Evolutionary conservation across 2,797 vertebrate genomes (phyloP).

Genomic region (Catostomus latipinnis): DNA sequence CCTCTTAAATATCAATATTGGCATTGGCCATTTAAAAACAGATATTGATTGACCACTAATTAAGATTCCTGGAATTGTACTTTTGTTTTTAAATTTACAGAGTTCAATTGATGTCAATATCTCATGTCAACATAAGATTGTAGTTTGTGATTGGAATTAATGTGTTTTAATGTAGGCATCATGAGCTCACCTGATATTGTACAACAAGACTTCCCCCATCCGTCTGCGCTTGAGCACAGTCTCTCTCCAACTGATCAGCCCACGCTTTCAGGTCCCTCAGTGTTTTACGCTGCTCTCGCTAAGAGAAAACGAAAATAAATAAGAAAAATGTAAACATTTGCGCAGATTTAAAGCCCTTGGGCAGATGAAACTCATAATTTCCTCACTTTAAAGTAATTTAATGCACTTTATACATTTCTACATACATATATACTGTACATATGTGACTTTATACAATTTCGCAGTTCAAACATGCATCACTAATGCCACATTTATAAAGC

Average conservation of each 20-base stretch:
- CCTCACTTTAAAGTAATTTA: conserved; percentile 27
- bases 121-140: too few species aligned
- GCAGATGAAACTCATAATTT: conserved; percentile 32
- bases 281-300: conserved; percentile 90
- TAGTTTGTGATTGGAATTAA: too few species aligned
- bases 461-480: conserved; percentile 42
- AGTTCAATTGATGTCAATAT: too few species aligned
- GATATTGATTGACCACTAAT: too few species aligned
- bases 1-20: too few species aligned
- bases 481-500: conserved; percentile 33
- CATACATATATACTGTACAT: too few species aligned
- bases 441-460: conserved; percentile 34
- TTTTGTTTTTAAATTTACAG: too few species aligned
- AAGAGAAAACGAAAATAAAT: conserved; percentile 42
- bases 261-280: conserved; percentile 92
- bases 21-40: too few species aligned
- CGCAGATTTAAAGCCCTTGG: conserved; percentile 11
- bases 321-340: conserved; percentile 28
- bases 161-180: too few species aligned
- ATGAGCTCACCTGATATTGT: conserved; percentile 84
- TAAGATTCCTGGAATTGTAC: too few species aligned
- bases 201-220: conserved; percentile 83
- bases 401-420: conserved; percentile 10
- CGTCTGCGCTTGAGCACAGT: conserved; percentile 83
- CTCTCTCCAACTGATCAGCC: conserved; percentile 94